These are phyloP conservation scores for Paratilapia polleni DNA, from an alignment of 2,113 vertebrate genomes.

Conservation along the genomic window DNA sequence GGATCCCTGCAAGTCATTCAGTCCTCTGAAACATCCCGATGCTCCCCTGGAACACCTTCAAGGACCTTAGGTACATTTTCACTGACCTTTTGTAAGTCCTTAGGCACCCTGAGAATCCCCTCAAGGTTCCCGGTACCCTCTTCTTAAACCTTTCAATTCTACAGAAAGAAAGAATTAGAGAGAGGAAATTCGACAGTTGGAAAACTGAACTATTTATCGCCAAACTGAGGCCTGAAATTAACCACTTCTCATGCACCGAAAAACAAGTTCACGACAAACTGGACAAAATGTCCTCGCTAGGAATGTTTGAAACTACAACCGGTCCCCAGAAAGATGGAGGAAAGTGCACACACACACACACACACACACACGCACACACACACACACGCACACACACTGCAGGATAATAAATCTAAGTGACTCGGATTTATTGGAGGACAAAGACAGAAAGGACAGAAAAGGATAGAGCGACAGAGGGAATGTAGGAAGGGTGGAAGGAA, in stretches of 20 bases:
- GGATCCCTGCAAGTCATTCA: not conserved
- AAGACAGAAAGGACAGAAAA: not conserved
- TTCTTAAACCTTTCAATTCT: constrained; percentile 15
- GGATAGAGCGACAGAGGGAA: not conserved
- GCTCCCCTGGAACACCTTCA: not conserved
- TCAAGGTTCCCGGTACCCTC: not conserved
- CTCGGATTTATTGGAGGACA: not conserved
- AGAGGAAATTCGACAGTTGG: not conserved
- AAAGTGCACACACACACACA: not conserved
- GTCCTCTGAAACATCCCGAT: not conserved
- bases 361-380: not conserved
- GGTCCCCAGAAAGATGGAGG: not conserved
- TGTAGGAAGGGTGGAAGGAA: not conserved
- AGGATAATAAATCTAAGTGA: constrained; percentile 52
- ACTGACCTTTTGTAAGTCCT: constrained; percentile 7
- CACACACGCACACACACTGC: constrained; percentile 15
- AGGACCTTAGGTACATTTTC: not conserved
- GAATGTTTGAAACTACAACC: not conserved
- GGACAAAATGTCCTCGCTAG: not conserved
- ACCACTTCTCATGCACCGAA: not conserved
- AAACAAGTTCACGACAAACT: not conserved
- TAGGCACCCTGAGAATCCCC: not conserved
- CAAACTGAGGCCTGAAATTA: not conserved
- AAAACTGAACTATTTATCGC: not conserved
- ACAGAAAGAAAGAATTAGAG: constrained; percentile 9